Conservation (phyloP, 2,113 vertebrate species). For the Gymnorhina tibicen region DNA sequence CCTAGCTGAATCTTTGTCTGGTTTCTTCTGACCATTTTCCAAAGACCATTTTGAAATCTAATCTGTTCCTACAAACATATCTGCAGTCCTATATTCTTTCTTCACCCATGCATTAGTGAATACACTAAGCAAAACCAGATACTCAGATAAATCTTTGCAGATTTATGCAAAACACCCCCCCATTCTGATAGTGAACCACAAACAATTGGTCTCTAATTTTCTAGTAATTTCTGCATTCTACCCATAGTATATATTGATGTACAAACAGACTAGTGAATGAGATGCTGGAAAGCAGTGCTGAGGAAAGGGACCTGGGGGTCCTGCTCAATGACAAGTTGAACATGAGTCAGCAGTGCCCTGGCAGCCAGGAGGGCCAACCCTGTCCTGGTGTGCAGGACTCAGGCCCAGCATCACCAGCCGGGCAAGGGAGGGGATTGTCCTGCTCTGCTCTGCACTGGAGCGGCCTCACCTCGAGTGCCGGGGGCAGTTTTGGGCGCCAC, state of each 20-base stretch:
- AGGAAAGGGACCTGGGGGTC: accelerated
- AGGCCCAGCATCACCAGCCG: accelerated
- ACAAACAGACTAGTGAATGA: background rate
- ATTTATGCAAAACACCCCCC: background rate
- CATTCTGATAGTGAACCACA: background rate
- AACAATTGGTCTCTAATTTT: background rate
- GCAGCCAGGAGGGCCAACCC: accelerated
- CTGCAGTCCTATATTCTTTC: background rate
- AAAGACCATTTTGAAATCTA: background rate
- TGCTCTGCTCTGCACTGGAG: accelerated
- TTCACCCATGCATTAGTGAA: background rate
- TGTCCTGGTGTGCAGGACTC: background rate
- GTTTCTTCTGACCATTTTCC: background rate
- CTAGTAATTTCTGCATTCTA: background rate
- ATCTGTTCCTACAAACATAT: background rate
- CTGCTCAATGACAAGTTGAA: accelerated
- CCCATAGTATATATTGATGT: background rate
- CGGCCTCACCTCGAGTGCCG: accelerated
- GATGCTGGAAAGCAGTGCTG: accelerated
- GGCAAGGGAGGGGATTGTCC: background rate
- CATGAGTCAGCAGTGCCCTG: accelerated
- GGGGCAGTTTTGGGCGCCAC: accelerated
- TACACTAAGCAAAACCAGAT: background rate
- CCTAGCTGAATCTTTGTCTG: background rate
- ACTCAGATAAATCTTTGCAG: background rate